Evolutionary conservation across 2,113 vertebrate species (phyloP).

Genomic region (Natator depressus): DNA sequence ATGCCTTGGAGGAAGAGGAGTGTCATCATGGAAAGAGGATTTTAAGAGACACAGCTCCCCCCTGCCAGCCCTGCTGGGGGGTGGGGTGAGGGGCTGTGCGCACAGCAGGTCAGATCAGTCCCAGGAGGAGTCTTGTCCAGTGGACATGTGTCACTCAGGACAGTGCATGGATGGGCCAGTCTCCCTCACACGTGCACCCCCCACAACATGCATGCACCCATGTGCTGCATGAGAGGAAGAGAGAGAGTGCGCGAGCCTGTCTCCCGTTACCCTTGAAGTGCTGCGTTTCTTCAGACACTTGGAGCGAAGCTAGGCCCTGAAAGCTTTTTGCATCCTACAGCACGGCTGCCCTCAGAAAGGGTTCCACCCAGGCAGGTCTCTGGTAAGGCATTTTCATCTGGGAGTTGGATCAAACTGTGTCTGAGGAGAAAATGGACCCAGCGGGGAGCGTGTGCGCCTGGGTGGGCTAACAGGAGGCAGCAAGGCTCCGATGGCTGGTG

Average conservation of each 20-base stretch:
- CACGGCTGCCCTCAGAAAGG: background rate
- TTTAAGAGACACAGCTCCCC: constrained; percentile 45
- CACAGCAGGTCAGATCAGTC: constrained; percentile 2
- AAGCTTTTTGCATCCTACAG: constrained; percentile 57
- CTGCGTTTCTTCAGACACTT: constrained; percentile 25
- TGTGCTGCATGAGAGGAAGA: background rate
- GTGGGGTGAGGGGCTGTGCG: background rate
- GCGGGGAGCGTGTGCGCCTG: background rate
- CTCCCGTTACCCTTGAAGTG: constrained; percentile 35
- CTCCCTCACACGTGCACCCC: background rate
- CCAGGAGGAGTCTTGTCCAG: background rate
- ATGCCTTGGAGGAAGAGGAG: constrained; percentile 61
- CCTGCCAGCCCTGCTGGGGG: background rate
- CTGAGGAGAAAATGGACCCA: constrained; percentile 23
- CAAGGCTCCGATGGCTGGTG: constrained; percentile 10
- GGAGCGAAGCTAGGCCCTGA: constrained; percentile 59
- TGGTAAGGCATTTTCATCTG: constrained; percentile 73
- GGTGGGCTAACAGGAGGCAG: constrained; percentile 36
- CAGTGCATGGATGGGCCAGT: background rate
- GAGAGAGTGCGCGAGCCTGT: constrained; percentile 3
- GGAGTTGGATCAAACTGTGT: constrained; percentile 50
- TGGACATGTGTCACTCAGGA: background rate
- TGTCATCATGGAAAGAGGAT: constrained; percentile 51
- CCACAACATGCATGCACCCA: background rate
- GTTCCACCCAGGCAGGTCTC: constrained; percentile 38